Conservation (phyloP, 2,797 vertebrate species). For the Monodelphis domestica region DNA sequence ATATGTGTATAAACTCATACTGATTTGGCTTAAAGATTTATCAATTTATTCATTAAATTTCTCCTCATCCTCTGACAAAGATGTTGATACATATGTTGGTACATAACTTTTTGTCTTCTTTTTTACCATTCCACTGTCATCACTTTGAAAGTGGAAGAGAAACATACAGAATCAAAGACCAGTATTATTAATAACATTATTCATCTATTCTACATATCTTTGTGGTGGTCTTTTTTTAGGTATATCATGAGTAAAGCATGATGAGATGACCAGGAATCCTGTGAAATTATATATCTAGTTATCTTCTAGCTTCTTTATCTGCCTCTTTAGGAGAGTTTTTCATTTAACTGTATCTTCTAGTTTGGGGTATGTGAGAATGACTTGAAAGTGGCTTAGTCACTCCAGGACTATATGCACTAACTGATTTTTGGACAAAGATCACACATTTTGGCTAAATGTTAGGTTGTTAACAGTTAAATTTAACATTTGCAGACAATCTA, state of each 20-base stretch:
- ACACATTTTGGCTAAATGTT: not conserved
- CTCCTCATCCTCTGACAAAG: not conserved
- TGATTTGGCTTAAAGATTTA: not conserved
- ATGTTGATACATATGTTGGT: not conserved
- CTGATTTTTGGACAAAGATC: not conserved
- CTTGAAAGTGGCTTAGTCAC: not conserved
- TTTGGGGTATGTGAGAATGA: not conserved
- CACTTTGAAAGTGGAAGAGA: not conserved
- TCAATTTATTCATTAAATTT: not conserved
- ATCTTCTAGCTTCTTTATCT: not conserved
- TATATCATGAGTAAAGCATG: not conserved
- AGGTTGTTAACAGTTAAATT: not conserved
- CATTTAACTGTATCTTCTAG: not conserved
- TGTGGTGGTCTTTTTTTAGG: not conserved
- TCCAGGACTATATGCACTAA: not conserved
- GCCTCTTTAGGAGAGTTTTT: not conserved
- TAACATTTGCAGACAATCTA: not conserved
- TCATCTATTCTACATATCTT: not conserved
- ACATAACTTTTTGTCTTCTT: not conserved
- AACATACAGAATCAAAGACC: not conserved
- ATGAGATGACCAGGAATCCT: not conserved
- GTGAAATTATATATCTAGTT: too few relatives aligned
- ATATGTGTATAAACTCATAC: not conserved
- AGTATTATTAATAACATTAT: too few relatives aligned
- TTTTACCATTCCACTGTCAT: not conserved